phyloP scores from a whole-genome alignment of 2,888 invertebrate species.

The Synergus japonicus region DNA sequence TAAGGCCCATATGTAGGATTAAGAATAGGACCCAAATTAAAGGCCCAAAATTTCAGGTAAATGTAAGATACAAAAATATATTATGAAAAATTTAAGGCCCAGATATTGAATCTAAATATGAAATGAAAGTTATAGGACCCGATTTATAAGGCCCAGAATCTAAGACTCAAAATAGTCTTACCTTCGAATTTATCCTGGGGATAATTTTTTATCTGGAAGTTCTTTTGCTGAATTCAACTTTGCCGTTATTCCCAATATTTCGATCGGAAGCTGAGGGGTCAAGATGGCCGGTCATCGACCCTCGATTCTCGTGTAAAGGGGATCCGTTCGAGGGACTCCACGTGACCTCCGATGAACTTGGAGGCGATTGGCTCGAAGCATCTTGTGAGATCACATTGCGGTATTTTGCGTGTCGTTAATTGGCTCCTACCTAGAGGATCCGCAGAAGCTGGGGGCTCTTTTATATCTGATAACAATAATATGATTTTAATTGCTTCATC shows the following conservation, averaged over 20 bases:
- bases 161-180: too few species aligned
- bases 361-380: slow-evolving; percentile 45
- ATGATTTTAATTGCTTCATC: slow-evolving; percentile 37
- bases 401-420: slow-evolving; percentile 58
- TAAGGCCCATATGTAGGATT: too few species aligned
- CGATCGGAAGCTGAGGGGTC: slow-evolving; percentile 38
- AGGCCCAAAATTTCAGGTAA: too few species aligned
- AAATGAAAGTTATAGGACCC: too few species aligned
- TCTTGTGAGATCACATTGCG: slow-evolving; percentile 50
- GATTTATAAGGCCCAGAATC: too few species aligned
- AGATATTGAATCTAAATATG: too few species aligned
- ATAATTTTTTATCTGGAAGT: not conserved
- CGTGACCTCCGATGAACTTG: slow-evolving; percentile 56
- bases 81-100: too few species aligned
- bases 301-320: slow-evolving; percentile 50
- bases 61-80: too few species aligned
- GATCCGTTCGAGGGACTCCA: slow-evolving; percentile 51
- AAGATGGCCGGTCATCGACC: slow-evolving; percentile 56
- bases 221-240: not conserved
- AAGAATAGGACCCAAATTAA: too few species aligned
- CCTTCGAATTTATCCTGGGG: too few species aligned
- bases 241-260: slow-evolving; percentile 38
- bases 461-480: slow-evolving; percentile 35
- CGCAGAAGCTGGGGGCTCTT: slow-evolving; percentile 32
- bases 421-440: slow-evolving; percentile 51